These are phyloP conservation scores for Tiaroga cobitis DNA, from an alignment of 2,797 vertebrate genomes.

Conservation along the genomic window DNA sequence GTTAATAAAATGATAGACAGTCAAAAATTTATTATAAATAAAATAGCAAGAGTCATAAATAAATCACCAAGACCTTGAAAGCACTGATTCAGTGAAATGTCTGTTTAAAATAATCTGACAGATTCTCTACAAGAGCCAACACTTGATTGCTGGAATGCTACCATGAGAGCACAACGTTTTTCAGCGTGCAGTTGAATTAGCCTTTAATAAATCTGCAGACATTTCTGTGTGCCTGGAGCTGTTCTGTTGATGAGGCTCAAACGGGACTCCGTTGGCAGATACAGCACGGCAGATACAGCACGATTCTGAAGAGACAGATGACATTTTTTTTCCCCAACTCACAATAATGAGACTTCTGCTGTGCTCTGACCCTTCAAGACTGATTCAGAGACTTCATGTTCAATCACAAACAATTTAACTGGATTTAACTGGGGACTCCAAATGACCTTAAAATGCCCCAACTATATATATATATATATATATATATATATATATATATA, in stretches of 20 bases:
- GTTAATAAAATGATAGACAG: conserved; percentile 5
- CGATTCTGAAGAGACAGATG: conserved; percentile 10
- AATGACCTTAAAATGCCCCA: too few species aligned
- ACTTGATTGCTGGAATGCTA: conserved; percentile 18
- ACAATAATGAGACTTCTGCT: conserved; percentile 1
- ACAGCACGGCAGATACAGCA: conserved; percentile 23
- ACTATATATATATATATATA: too few species aligned
- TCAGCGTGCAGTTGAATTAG: conserved; percentile 28
- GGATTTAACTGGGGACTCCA: background rate
- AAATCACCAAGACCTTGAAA: conserved; percentile 24
- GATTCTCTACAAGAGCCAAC: conserved; percentile 22
- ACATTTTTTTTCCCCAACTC: background rate
- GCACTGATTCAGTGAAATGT: background rate
- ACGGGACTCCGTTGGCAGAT: conserved; percentile 3
- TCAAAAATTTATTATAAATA: background rate
- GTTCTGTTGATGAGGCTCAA: conserved; percentile 35
- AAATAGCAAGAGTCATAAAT: conserved; percentile 7
- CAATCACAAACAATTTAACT: conserved; percentile 10
- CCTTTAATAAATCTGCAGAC: conserved; percentile 39
- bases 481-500: too few species aligned
- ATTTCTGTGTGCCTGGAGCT: conserved; percentile 12
- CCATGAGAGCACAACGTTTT: background rate
- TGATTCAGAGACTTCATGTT: conserved; percentile 27
- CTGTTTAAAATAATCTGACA: conserved; percentile 25
- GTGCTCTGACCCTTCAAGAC: background rate